Conservation (phyloP, 2,113 vertebrate genomes). For the Opisthocomus hoazin region DNA sequence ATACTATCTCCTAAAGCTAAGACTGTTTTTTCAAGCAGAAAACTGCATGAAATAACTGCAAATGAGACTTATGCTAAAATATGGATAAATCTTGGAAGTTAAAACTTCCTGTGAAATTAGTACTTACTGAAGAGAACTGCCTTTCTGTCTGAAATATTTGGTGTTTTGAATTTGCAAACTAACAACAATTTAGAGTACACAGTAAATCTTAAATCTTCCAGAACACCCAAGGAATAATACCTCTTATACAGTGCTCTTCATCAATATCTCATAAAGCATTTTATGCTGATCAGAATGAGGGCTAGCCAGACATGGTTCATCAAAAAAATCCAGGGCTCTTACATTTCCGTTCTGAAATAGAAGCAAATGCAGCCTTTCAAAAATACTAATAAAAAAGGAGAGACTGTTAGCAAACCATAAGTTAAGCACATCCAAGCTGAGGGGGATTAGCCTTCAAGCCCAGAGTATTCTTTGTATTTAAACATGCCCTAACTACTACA, state of each 20-base stretch:
- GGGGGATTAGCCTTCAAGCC: not conserved
- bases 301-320: not conserved
- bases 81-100: constrained; percentile 31
- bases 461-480: not conserved
- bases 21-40: constrained; percentile 48
- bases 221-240: not conserved
- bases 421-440: not conserved
- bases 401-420: not conserved
- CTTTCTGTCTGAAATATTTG: constrained; percentile 23
- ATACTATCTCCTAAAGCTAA: constrained; percentile 44
- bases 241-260: not conserved
- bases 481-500: not conserved
- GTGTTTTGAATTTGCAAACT: not conserved
- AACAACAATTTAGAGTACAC: not conserved
- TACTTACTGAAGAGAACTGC: not conserved
- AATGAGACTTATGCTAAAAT: constrained; percentile 41
- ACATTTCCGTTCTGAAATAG: not conserved
- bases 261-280: not conserved
- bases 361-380: not conserved
- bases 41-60: constrained; percentile 45
- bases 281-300: not conserved
- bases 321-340: not conserved
- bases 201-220: not conserved
- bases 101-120: constrained; percentile 52
- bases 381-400: not conserved